Evolutionary conservation across 1,140 invertebrate genomes (phyloP), one percentile per base, ranked within the genome.

Genomic region (Heterodera schachtii): DNA sequence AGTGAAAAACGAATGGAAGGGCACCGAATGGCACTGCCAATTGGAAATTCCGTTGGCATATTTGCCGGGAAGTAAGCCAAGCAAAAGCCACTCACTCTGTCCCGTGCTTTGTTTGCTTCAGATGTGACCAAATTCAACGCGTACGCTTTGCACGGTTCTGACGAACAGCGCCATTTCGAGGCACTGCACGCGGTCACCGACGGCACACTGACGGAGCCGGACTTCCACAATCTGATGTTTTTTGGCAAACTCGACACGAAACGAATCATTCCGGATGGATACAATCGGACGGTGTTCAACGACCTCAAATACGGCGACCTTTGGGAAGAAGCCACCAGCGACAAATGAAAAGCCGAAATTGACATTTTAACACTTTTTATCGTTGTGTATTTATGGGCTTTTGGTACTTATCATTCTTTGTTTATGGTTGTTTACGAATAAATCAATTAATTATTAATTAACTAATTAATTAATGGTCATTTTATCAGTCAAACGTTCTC

Each of bases 131-230:
- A 90, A 80, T 91, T 93, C 82, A 93, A 93, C 87, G 92, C 92
- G 5, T 93, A 92, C 84, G 92, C 92, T 49, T 92, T 93, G 78
- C 92, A 93, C 82, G 92, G 92, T 8, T 86, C 86, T 11, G 91
- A 86, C 4, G 84, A 87, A 1, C 81, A 90, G 8, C 81, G 92
- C 74, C 84, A 85, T 46, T 93, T 92, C 83, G 91, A 92, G 84
- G 87, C 92, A 0, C 84, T 92, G 4, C 92, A 90, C 85, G 91
- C 92, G 8, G 90, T 90, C 16, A 90, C 90, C 13, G 81, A 85
- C 77, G 89, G 88, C 74, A 87, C 90, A 76, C 90, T 90, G 74
- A 66, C 82, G 60, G 80, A 90, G 49, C 92, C 92, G 49, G 92
- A 93, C 86, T 93, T 93, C 80, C 87, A 89, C 73, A 78, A 76